These are phyloP conservation scores for Andinoacara biseriatus DNA, from an alignment of 2,113 vertebrate species.

Conservation along the genomic window DNA sequence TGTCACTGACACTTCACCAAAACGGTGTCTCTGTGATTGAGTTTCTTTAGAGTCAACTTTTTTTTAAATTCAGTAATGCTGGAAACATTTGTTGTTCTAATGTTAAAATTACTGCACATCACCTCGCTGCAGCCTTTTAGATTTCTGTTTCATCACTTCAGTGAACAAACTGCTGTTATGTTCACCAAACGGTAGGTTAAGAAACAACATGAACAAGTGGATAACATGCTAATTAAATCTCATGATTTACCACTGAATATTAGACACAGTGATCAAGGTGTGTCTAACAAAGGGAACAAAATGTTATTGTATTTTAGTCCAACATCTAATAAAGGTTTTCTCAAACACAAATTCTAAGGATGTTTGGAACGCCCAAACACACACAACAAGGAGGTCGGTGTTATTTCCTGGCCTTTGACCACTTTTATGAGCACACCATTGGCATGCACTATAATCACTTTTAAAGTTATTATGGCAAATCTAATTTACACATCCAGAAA, in stretches of 20 bases:
- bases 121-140: not conserved
- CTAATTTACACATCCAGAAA: not conserved
- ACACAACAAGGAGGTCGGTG: not conserved
- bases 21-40: slow-evolving; percentile 14
- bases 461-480: not conserved
- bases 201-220: not conserved
- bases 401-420: not conserved
- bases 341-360: too few relatives aligned
- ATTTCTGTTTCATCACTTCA: not conserved
- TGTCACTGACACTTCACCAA: slow-evolving; percentile 10
- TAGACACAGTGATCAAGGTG: too few relatives aligned
- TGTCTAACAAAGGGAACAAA: too few relatives aligned
- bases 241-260: too few relatives aligned
- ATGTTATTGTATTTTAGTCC: too few relatives aligned
- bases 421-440: not conserved
- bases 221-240: too few relatives aligned
- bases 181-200: not conserved
- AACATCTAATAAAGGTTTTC: too few relatives aligned
- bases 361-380: too few relatives aligned
- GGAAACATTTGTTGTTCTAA: not conserved
- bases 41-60: not conserved
- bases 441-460: not conserved
- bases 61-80: not conserved
- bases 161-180: not conserved
- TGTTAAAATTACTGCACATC: not conserved